phyloP scores from a whole-genome alignment of 2,888 invertebrate species.

The Saturnia pavonia region DNA sequence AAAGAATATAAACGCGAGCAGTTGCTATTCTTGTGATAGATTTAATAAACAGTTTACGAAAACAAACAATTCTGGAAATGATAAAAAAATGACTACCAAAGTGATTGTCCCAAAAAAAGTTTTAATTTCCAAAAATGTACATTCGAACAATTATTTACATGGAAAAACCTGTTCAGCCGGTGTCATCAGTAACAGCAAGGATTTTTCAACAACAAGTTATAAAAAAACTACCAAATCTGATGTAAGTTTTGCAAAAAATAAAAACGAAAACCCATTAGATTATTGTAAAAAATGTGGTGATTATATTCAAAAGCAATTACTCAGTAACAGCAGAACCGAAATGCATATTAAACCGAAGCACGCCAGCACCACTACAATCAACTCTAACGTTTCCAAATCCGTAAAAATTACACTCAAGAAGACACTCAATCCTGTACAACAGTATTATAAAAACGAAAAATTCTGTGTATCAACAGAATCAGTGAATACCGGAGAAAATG shows the following conservation, averaged over 20 bases:
- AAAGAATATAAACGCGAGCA: background rate
- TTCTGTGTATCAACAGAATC: conserved; percentile 54
- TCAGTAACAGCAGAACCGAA: conserved; percentile 18
- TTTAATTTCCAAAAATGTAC: conserved; percentile 44
- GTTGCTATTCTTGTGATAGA: background rate
- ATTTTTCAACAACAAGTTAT: conserved; percentile 30
- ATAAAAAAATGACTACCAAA: conserved; percentile 27
- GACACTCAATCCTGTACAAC: conserved; percentile 47
- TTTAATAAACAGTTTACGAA: conserved; percentile 25
- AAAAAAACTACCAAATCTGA: conserved; percentile 65
- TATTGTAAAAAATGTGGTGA: conserved; percentile 60
- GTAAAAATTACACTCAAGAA: background rate
- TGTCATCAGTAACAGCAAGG: conserved; percentile 32
- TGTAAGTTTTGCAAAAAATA: conserved; percentile 37
- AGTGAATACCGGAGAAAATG: conserved; percentile 37
- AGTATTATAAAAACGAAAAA: conserved; percentile 68
- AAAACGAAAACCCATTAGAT: conserved; percentile 28
- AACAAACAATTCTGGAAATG: conserved; percentile 28
- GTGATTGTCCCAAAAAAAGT: conserved; percentile 47
- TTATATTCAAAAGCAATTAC: conserved; percentile 17
- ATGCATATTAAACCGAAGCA: conserved; percentile 17
- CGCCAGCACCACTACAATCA: conserved; percentile 24
- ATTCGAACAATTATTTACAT: conserved; percentile 31
- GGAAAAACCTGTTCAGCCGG: conserved; percentile 55
- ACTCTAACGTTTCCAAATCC: conserved; percentile 21